These are phyloP conservation scores for Pyralis farinalis DNA, from an alignment of 2,888 invertebrate species.

Conservation along the genomic window DNA sequence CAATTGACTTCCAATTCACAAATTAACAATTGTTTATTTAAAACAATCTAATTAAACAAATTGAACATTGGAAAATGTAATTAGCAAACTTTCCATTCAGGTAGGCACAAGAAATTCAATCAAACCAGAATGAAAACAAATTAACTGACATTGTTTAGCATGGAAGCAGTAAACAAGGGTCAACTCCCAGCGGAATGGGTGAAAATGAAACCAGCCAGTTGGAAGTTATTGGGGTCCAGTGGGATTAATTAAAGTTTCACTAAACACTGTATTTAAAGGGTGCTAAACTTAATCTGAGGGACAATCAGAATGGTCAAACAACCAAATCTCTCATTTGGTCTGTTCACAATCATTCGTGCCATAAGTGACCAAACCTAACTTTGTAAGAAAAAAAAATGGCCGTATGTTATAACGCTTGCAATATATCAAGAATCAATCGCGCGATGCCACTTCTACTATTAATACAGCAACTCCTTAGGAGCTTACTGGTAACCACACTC, in stretches of 20 bases:
- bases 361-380: too few species aligned
- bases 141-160: slow-evolving; percentile 17
- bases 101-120: slow-evolving; percentile 12
- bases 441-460: too few species aligned
- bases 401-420: too few species aligned
- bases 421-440: too few species aligned
- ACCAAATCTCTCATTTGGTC: too few species aligned
- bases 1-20: background rate
- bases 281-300: slow-evolving; percentile 21
- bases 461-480: too few species aligned
- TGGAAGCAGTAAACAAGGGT: slow-evolving; percentile 16
- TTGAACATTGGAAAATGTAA: background rate
- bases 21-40: background rate
- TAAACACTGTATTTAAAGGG: slow-evolving; percentile 33
- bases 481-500: too few species aligned
- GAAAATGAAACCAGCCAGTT: slow-evolving; percentile 33
- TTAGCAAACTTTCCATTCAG: background rate
- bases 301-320: slow-evolving; percentile 11
- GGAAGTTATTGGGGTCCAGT: slow-evolving; percentile 43
- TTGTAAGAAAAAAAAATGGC: too few species aligned
- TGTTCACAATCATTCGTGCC: too few species aligned
- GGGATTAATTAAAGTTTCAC: slow-evolving; percentile 49
- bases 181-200: slow-evolving; percentile 16
- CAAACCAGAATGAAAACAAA: slow-evolving; percentile 21
- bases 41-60: background rate